These are phyloP conservation scores for Beroe ovata DNA, from an alignment of 37 sponge, comb jelly and placozoan genomes.

Conservation along the genomic window DNA sequence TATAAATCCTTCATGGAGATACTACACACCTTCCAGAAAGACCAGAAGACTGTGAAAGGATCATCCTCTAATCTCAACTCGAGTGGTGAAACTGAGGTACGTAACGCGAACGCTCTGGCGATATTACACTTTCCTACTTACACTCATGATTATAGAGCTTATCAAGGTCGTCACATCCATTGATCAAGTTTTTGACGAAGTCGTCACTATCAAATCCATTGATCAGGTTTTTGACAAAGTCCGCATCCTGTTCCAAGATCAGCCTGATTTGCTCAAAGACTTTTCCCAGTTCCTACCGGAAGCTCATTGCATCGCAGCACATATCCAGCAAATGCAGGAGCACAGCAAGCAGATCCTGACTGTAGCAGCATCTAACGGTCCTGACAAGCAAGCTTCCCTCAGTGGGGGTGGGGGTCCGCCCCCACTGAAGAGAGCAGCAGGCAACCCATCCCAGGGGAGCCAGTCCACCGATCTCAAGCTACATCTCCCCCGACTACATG, in stretches of 20 bases:
- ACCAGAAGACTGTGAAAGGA: constrained; percentile 73
- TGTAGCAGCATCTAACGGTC: constrained; percentile 3
- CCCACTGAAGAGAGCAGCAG: constrained; percentile 36
- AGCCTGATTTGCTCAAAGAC: constrained; percentile 86
- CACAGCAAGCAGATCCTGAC: constrained; percentile 3
- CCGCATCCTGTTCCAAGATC: constrained; percentile 80
- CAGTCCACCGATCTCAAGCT: not conserved
- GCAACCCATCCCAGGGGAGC: not conserved
- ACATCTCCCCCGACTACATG: constrained; percentile 25
- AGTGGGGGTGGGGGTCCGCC: constrained; percentile 17
- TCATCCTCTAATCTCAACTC: constrained; percentile 65
- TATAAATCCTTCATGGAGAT: constrained; percentile 95
- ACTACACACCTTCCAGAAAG: constrained; percentile 94
- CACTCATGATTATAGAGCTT: too few species aligned
- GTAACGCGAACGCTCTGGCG: too few species aligned
- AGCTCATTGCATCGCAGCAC: constrained; percentile 59
- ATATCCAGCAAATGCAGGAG: constrained; percentile 45
- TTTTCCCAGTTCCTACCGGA: constrained; percentile 96
- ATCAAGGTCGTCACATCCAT: too few species aligned
- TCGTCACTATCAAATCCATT: too few species aligned
- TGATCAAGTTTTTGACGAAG: constrained; percentile 77
- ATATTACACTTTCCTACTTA: too few species aligned
- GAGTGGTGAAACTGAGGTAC: constrained; percentile 81
- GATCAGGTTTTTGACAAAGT: constrained; percentile 77
- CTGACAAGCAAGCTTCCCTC: not conserved